These are phyloP conservation scores for Spongia lamella DNA, from an alignment of 37 sponge, comb jelly and placozoan species.

Conservation along the genomic window DNA sequence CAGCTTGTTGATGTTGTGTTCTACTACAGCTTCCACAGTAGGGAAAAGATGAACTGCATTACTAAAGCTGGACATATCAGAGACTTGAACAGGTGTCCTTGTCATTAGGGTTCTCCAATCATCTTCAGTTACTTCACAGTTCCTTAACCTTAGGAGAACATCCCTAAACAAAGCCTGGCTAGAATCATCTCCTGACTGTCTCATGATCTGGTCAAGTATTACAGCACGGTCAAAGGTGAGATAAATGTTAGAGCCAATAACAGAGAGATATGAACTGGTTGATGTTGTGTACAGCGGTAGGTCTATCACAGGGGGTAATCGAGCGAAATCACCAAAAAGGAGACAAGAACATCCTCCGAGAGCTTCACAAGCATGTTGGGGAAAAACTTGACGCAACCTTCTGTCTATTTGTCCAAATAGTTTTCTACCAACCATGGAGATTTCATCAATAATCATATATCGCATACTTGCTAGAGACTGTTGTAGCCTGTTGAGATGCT, in stretches of 20 bases:
- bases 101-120: constrained; percentile 40
- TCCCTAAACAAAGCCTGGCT: constrained; percentile 35
- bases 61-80: not conserved
- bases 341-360: constrained; percentile 28
- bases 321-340: constrained; percentile 29
- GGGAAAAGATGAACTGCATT: constrained; percentile 23
- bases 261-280: constrained; percentile 11
- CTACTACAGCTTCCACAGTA: constrained; percentile 18
- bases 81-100: not conserved
- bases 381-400: constrained; percentile 17
- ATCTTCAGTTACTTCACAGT: constrained; percentile 16
- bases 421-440: constrained; percentile 24
- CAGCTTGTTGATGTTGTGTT: constrained; percentile 12
- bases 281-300: constrained; percentile 22
- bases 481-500: not conserved
- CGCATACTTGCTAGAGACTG: not conserved
- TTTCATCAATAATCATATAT: constrained; percentile 19
- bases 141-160: constrained; percentile 19
- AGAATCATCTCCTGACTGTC: constrained; percentile 10
- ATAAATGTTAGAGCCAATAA: constrained; percentile 4
- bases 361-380: not conserved
- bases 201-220: not conserved
- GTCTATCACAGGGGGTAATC: constrained; percentile 22
- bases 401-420: constrained; percentile 22
- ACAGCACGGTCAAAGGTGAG: not conserved